Conservation (phyloP, 2,888 invertebrate species). For the Capitulum mitella region DNA sequence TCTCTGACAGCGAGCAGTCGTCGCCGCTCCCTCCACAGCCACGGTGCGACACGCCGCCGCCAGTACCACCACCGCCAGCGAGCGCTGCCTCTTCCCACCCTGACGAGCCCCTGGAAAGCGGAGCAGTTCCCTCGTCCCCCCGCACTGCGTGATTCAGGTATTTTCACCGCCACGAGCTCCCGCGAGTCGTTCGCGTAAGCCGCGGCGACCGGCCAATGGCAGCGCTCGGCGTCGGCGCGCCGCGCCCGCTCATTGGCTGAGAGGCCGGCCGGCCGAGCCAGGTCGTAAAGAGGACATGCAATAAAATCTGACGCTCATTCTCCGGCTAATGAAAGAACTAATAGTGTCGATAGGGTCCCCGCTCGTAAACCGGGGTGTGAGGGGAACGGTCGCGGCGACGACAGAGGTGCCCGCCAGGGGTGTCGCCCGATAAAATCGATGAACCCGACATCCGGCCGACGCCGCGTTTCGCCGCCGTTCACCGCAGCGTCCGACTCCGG, state of each 20-base stretch:
- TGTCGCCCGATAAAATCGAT: neutral
- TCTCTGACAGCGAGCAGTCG: neutral
- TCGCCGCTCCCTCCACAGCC: too few relatives aligned
- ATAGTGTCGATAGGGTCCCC: constrained; percentile 12
- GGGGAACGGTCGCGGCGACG: neutral
- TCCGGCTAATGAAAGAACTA: constrained; percentile 22
- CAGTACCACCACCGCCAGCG: neutral
- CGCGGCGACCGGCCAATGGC: neutral
- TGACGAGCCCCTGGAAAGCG: neutral
- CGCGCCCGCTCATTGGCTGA: neutral
- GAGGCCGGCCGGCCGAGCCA: neutral
- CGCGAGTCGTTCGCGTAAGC: neutral
- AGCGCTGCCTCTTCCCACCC: neutral
- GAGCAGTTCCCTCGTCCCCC: neutral
- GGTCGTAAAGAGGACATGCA: constrained; percentile 24
- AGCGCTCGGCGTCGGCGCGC: neutral
- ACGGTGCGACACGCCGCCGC: neutral
- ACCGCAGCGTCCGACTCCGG: too few relatives aligned
- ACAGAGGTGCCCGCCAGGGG: neutral
- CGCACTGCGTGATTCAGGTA: neutral
- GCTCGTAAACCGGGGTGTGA: neutral
- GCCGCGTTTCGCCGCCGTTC: too few relatives aligned
- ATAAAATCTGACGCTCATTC: constrained; percentile 23
- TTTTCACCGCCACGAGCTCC: neutral
- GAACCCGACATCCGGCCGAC: too few relatives aligned